Conservation (phyloP, 2,888 invertebrate genomes). For the Amitus sp. region DNA sequence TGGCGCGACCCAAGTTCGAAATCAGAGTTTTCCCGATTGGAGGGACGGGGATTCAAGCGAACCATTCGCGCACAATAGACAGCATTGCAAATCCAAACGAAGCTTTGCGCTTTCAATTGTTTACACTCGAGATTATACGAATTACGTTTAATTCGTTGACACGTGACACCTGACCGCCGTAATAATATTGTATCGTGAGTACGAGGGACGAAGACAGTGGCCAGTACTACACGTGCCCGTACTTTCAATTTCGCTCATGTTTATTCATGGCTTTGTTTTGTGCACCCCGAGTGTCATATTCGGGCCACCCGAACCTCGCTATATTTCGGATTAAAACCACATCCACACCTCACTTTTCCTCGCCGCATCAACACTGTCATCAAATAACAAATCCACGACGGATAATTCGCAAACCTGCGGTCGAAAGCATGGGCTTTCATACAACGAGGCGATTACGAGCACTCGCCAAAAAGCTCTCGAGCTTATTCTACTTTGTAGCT, state of each 20-base stretch:
- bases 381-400: not conserved
- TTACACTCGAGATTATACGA: slow-evolving; percentile 18
- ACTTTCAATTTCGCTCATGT: slow-evolving; percentile 28
- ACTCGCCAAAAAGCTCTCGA: not conserved
- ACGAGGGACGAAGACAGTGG: slow-evolving; percentile 21
- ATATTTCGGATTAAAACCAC: too few species aligned
- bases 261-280: slow-evolving; percentile 18
- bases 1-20: slow-evolving; percentile 14
- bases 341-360: not conserved
- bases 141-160: slow-evolving; percentile 21
- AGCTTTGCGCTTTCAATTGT: slow-evolving; percentile 11
- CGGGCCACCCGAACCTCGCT: too few species aligned
- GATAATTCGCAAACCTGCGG: not conserved
- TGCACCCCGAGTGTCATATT: not conserved
- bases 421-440: too few species aligned
- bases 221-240: slow-evolving; percentile 26
- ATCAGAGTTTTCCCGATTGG: too few species aligned
- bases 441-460: too few species aligned
- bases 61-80: slow-evolving; percentile 8
- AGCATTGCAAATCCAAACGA: not conserved
- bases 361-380: not conserved
- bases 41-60: too few species aligned
- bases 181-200: slow-evolving; percentile 6
- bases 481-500: not conserved
- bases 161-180: slow-evolving; percentile 12